These are phyloP conservation scores for Channa striata DNA, from an alignment of 2,797 vertebrate species.

Conservation along the genomic window DNA sequence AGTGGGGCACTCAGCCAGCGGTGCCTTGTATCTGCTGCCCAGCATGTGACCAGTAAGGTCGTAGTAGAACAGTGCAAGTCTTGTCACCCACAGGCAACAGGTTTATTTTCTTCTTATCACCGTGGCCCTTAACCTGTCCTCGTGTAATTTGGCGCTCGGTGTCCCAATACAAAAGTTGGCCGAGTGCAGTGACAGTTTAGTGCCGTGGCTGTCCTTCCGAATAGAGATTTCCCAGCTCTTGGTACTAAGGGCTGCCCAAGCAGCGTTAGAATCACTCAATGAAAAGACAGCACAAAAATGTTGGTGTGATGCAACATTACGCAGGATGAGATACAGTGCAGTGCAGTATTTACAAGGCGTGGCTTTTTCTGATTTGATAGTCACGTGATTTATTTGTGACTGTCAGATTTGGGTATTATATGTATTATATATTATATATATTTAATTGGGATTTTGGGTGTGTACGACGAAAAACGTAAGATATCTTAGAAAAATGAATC, in stretches of 20 bases:
- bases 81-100: neutral
- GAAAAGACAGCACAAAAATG: neutral
- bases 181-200: constrained; percentile 15
- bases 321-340: neutral
- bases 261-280: neutral
- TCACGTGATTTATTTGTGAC: no score
- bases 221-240: neutral
- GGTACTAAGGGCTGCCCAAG: neutral
- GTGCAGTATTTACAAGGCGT: no score
- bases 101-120: neutral
- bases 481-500: no score
- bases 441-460: no score
- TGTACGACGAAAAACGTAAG: no score
- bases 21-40: neutral
- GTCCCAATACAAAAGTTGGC: constrained; percentile 4
- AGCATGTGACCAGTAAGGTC: neutral
- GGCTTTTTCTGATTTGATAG: no score
- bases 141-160: constrained; percentile 4
- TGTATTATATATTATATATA: no score
- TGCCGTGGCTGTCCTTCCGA: neutral
- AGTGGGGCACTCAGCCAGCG: neutral
- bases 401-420: no score
- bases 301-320: neutral
- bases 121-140: constrained; percentile 11
- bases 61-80: neutral